A percentile compares a stretch with the other conserved stretches of the same genome.
phyloP scores from a whole-genome alignment of 2,888 invertebrate species.

The Arctia plantaginis region DNA sequence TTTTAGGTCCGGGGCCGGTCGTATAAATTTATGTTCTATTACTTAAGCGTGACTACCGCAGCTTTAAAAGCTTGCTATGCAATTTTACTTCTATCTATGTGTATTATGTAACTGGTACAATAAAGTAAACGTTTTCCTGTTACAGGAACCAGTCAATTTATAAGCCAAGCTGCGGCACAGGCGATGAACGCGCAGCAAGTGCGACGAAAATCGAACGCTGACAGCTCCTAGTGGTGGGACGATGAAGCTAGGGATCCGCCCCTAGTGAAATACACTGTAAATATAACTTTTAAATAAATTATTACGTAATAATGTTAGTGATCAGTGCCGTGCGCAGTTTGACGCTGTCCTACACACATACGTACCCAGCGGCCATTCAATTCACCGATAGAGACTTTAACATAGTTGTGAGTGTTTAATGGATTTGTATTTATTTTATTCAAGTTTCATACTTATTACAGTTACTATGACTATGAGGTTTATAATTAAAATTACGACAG shows the following conservation, averaged over 20 bases:
- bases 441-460: conserved; percentile 27
- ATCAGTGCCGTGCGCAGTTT: conserved; percentile 60
- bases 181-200: conserved; percentile 78
- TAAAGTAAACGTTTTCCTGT: conserved; percentile 25
- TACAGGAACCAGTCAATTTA: conserved; percentile 79
- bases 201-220: conserved; percentile 83
- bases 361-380: conserved; percentile 56
- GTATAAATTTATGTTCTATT: too few relatives aligned
- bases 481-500: conserved; percentile 32
- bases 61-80: background rate
- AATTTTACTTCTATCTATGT: too few relatives aligned
- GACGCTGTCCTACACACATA: conserved; percentile 54
- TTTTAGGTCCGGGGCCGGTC: too few relatives aligned
- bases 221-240: conserved; percentile 78
- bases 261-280: conserved; percentile 67
- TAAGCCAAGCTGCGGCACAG: conserved; percentile 78
- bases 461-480: conserved; percentile 36
- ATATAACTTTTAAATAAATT: conserved; percentile 66
- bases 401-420: conserved; percentile 39
- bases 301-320: conserved; percentile 55
- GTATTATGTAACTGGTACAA: background rate
- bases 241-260: conserved; percentile 24
- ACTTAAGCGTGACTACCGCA: too few relatives aligned
- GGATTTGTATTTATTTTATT: conserved; percentile 45
- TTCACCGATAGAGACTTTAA: conserved; percentile 51